A percentile compares a stretch with the other conserved stretches of the same genome.
Conservation (phyloP, 2,797 vertebrate genomes). For the Selene dorsalis region DNA sequence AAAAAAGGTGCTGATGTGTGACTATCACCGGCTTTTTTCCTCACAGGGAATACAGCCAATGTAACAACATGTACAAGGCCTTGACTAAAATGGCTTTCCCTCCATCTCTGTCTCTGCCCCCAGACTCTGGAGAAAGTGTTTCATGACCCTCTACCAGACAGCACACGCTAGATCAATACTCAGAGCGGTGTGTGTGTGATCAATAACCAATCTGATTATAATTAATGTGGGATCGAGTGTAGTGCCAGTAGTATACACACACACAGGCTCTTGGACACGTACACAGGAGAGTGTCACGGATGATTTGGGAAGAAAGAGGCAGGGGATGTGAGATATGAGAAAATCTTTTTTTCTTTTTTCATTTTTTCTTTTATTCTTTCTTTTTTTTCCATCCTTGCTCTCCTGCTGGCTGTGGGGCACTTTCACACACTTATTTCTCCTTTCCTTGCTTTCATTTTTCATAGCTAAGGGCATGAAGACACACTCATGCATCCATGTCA, state of each 20-base stretch:
- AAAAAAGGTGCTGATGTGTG: background rate
- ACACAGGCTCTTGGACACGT: conserved; percentile 5
- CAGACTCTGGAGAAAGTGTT: conserved; percentile 42
- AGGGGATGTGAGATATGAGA: conserved; percentile 5
- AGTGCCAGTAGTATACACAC: conserved; percentile 9
- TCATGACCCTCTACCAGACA: conserved; percentile 48
- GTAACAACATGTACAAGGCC: background rate
- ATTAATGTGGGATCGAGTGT: conserved; percentile 67
- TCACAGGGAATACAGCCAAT: conserved; percentile 11
- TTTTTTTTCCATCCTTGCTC: background rate
- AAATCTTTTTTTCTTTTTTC: conserved; percentile 14
- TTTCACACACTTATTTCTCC: background rate
- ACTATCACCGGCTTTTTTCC: background rate
- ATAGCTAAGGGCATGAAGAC: background rate
- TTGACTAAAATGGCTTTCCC: conserved; percentile 6
- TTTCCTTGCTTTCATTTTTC: conserved; percentile 1
- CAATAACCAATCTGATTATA: conserved; percentile 77
- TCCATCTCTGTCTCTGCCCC: background rate
- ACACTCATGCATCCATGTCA: background rate
- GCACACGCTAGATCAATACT: conserved; percentile 61
- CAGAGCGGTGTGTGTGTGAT: conserved; percentile 45
- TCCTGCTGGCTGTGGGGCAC: conserved; percentile 1
- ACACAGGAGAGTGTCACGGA: conserved; percentile 27
- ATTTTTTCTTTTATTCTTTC: background rate
- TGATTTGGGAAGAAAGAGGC: conserved; percentile 29